These are phyloP conservation scores for Tamandua tetradactyla DNA, from an alignment of 2,797 vertebrate species.

Conservation along the genomic window DNA sequence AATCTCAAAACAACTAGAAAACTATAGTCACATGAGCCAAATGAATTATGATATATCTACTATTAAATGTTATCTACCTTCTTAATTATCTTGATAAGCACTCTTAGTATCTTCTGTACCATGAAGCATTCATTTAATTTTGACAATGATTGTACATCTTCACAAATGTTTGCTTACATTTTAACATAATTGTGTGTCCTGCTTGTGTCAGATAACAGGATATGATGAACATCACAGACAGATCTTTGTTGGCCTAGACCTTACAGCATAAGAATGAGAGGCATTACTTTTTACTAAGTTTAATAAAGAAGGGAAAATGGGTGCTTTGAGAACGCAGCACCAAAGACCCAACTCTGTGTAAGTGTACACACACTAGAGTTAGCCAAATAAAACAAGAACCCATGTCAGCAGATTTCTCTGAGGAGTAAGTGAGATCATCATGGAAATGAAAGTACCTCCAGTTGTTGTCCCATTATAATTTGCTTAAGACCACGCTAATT, in stretches of 20 bases:
- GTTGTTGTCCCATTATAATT: background rate
- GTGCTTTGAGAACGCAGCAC: background rate
- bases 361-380: background rate
- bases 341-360: background rate
- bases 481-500: background rate
- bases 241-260: background rate
- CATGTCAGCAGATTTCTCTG: background rate
- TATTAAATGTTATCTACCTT: background rate
- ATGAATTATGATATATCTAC: background rate
- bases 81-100: background rate
- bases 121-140: conserved; percentile 12
- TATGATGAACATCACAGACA: background rate
- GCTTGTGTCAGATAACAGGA: background rate
- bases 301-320: background rate
- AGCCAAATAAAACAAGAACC: background rate
- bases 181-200: background rate
- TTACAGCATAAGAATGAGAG: background rate
- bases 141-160: background rate
- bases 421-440: background rate
- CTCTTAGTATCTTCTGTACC: background rate
- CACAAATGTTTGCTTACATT: conserved; percentile 26
- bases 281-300: background rate
- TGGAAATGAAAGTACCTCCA: background rate
- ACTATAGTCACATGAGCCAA: background rate
- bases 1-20: background rate